A percentile compares a stretch with the other conserved stretches of the same genome.
Evolutionary conservation across 2,888 invertebrate genomes (phyloP).

Genomic region (Gandaritis pyraliata): DNA sequence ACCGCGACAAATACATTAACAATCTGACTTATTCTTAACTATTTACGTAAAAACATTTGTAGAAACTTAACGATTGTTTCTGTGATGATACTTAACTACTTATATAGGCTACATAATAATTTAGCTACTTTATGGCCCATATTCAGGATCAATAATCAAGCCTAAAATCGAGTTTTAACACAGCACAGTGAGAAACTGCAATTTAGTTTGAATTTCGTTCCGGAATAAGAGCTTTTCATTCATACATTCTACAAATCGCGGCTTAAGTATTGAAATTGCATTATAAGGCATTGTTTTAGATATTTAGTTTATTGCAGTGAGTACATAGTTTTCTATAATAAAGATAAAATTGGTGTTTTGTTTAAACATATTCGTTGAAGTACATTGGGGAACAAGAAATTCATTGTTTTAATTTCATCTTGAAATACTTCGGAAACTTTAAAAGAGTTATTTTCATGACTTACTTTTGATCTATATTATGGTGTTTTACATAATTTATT

Average conservation of each 20-base stretch:
- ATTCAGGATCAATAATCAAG: too few species aligned
- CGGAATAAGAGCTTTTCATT: too few species aligned
- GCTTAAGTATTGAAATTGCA: background rate
- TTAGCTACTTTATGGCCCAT: background rate
- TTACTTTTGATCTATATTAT: too few species aligned
- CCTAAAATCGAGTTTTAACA: too few species aligned
- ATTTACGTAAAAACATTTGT: conserved; percentile 15
- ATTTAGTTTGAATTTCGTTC: too few species aligned
- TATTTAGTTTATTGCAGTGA: conserved; percentile 13
- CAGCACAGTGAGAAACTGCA: too few species aligned
- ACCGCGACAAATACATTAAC: background rate
- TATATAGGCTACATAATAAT: conserved; percentile 1
- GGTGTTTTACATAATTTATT: background rate
- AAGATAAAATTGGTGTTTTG: background rate
- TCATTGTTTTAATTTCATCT: background rate
- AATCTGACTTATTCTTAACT: conserved; percentile 6
- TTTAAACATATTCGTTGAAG: background rate
- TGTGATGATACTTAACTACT: conserved; percentile 5
- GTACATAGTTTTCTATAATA: conserved; percentile 11
- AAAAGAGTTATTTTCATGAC: too few species aligned
- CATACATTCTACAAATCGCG: too few species aligned
- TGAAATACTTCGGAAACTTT: background rate
- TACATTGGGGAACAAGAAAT: background rate
- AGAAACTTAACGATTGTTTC: conserved; percentile 18
- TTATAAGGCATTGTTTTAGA: conserved; percentile 12